These are phyloP conservation scores for Habroteleia sp. DNA, from an alignment of 2,888 invertebrate genomes.

Conservation along the genomic window DNA sequence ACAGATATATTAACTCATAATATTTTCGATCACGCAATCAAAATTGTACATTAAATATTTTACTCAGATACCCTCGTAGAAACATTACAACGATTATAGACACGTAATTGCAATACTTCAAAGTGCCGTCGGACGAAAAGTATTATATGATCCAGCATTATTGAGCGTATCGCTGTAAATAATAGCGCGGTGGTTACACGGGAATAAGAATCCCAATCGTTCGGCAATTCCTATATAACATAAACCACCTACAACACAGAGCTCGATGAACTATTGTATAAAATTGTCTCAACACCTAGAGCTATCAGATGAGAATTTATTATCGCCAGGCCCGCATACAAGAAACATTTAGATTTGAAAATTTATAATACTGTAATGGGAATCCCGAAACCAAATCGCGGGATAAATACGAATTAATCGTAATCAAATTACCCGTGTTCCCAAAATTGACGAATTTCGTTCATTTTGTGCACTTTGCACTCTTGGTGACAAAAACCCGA, in stretches of 20 bases:
- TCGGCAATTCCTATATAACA: slow-evolving; percentile 72
- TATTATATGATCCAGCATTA: slow-evolving; percentile 52
- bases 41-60: slow-evolving; percentile 37
- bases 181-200: slow-evolving; percentile 66
- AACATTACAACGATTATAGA: slow-evolving; percentile 41
- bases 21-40: slow-evolving; percentile 29
- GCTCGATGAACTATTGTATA: slow-evolving; percentile 76
- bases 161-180: slow-evolving; percentile 69
- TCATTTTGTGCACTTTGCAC: slow-evolving; percentile 12
- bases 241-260: slow-evolving; percentile 78
- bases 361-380: too few relatives aligned
- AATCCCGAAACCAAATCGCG: slow-evolving; percentile 75
- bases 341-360: too few relatives aligned
- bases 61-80: slow-evolving; percentile 23
- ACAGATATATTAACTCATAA: slow-evolving; percentile 19
- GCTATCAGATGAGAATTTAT: slow-evolving; percentile 52
- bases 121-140: slow-evolving; percentile 53
- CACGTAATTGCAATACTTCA: slow-evolving; percentile 55
- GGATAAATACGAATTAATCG: slow-evolving; percentile 78
- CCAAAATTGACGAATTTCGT: slow-evolving; percentile 44
- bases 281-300: slow-evolving; percentile 75
- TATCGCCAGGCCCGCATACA: slow-evolving; percentile 51
- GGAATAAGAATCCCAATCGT: slow-evolving; percentile 74
- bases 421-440: too few relatives aligned
- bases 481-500: slow-evolving; percentile 48